Percentiles rank a stretch among this genome's conserved stretches.
phyloP scores from a whole-genome alignment of 2,888 invertebrate species.

The Odontothrips loti region DNA sequence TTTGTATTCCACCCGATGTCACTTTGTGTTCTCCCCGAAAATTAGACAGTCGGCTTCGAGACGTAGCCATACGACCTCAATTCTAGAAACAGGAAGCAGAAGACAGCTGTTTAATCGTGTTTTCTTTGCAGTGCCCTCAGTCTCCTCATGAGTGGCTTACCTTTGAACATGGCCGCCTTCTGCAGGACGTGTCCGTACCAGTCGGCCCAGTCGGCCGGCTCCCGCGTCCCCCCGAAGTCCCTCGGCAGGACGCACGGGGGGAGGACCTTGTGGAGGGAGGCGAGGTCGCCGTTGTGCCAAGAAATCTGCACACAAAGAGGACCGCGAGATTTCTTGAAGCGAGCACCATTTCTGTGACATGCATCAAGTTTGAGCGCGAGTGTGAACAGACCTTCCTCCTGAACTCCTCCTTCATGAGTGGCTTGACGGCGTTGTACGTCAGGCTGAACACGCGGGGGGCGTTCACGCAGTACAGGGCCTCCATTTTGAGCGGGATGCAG shows the following conservation, averaged over 20 bases:
- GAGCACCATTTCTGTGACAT: too few relatives aligned
- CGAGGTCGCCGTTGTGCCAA: slow-evolving; percentile 46
- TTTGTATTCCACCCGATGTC: too few relatives aligned
- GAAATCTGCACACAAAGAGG: slow-evolving; percentile 43
- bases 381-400: slow-evolving; percentile 40
- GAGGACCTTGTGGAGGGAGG: slow-evolving; percentile 44
- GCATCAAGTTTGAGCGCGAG: too few relatives aligned
- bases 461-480: slow-evolving; percentile 49
- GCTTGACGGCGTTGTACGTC: slow-evolving; percentile 45
- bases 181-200: slow-evolving; percentile 32
- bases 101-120: neutral
- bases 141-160: too few relatives aligned
- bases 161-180: neutral
- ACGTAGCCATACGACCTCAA: neutral
- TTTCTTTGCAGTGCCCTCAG: neutral
- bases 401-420: slow-evolving; percentile 41
- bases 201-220: slow-evolving; percentile 34
- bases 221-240: slow-evolving; percentile 43
- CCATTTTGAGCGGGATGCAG: slow-evolving; percentile 50
- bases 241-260: slow-evolving; percentile 44
- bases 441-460: slow-evolving; percentile 50
- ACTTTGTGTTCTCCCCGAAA: too few relatives aligned
- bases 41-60: neutral
- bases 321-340: too few relatives aligned
- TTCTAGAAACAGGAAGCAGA: neutral